Percentiles rank a stretch among this genome's conserved stretches.
These are phyloP conservation scores for Suncus etruscus DNA, from an alignment of 2,113 vertebrate genomes.

Conservation along the genomic window DNA sequence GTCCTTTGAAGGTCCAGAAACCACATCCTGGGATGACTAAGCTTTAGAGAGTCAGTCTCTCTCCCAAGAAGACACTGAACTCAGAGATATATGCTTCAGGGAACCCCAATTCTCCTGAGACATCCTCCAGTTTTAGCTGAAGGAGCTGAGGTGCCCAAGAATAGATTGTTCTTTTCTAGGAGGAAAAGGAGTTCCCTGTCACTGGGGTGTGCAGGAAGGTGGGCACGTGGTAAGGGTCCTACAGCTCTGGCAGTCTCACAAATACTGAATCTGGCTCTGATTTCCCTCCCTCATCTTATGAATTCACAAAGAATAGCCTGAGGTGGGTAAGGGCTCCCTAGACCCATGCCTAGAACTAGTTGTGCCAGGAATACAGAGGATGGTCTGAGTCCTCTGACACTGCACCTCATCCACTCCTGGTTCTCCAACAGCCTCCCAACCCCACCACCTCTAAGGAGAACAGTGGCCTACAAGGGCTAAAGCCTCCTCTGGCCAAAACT, in stretches of 20 bases:
- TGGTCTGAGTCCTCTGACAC: too few relatives aligned
- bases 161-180: background rate
- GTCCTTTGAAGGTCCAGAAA: too few relatives aligned
- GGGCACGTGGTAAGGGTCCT: background rate
- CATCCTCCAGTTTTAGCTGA: background rate
- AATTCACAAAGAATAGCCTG: background rate
- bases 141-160: background rate
- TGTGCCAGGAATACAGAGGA: too few relatives aligned
- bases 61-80: too few relatives aligned
- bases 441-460: too few relatives aligned
- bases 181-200: background rate
- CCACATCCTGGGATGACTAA: too few relatives aligned
- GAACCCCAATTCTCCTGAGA: background rate
- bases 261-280: background rate
- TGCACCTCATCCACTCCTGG: background rate
- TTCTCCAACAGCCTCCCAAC: background rate
- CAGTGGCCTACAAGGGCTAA: background rate
- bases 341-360: background rate
- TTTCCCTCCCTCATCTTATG: background rate
- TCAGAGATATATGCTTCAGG: background rate
- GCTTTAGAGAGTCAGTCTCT: too few relatives aligned
- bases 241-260: background rate
- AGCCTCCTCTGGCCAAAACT: background rate
- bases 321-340: background rate
- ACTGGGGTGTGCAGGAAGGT: background rate